Evolutionary conservation across 2,888 invertebrate species (phyloP), one percentile per base, ranked within the genome.

Genomic region (Brachylomia viminalis): DNA sequence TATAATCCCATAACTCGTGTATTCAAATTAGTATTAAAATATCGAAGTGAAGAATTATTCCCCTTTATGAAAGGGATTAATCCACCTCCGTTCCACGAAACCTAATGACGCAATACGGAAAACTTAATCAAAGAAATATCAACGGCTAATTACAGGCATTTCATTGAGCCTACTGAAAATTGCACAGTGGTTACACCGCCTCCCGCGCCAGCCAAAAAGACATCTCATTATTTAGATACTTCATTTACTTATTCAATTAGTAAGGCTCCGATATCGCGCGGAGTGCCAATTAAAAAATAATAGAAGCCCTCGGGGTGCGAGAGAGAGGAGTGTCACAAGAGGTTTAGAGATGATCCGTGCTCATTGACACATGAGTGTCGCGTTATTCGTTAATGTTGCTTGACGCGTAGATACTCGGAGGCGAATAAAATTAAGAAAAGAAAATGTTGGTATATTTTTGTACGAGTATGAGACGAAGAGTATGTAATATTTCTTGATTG

Each of bases 281-380:
- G 91, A 96, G 96, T 95, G 94, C 95, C 96, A 96, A 96, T 96
- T 96, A 96, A 96, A 96, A 96, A 95, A 95, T 95, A 95, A 95
- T 94, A 93, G 95, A 93, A 91, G 89, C 90, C 91, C 92, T 91
- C 91, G 87, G 88, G 88, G 93, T 93, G 93, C 91, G 91, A 94
- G 93, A 86, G 93, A 93, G 92, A 94, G 87, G 87, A 84, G 91
- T 93, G 91, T 89, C 91, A 93, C 90, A 88, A 93, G 87, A 86
- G 87, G 91, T 90, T 94, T 92, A 92, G 92, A 94, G 92, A 93
- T 93, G 91, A 92, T 92, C 90, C 91, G 67, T 79, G 67, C 76
- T 82, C 77, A 87, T 87, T 88, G 82, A 79, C 84, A 79, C 59
- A 77, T 72, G 68, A 84, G 78, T 82, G 75, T 83, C 79, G 76